phyloP scores from a whole-genome alignment of 1,140 invertebrate genomes.

The Gonioctena quinquepunctata region DNA sequence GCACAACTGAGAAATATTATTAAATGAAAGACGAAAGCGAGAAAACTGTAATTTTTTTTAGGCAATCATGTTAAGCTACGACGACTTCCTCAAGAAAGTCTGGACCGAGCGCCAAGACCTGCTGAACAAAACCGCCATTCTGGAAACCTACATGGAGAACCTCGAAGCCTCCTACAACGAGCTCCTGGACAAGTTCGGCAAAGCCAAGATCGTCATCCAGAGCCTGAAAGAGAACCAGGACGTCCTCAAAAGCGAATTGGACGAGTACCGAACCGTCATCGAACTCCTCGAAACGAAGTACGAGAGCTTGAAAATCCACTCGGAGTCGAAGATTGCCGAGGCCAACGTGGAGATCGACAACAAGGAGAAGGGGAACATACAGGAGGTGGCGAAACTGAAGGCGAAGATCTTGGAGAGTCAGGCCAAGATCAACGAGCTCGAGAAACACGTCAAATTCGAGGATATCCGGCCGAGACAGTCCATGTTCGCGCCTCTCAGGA shows the following conservation, averaged over 20 bases:
- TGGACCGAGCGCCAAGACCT: conserved; percentile 27
- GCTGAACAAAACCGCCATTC: conserved; percentile 18
- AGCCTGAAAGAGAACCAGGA: conserved; percentile 41
- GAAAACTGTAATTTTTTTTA: too few species aligned
- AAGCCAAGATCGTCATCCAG: conserved; percentile 40
- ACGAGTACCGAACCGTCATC: conserved; percentile 38
- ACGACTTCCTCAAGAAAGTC: conserved; percentile 33
- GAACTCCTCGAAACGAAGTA: conserved; percentile 32
- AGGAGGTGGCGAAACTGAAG: conserved; percentile 35
- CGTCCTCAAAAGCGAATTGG: conserved; percentile 33
- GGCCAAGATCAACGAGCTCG: conserved; percentile 30
- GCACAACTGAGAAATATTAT: too few species aligned
- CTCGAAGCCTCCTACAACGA: conserved; percentile 40
- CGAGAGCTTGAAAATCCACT: conserved; percentile 28
- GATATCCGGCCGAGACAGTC: neutral
- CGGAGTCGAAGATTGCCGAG: conserved; percentile 26
- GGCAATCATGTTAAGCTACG: conserved; percentile 30
- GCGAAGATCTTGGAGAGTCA: conserved; percentile 31
- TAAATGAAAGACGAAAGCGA: too few species aligned
- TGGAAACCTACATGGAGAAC: conserved; percentile 28
- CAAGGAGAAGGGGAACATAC: conserved; percentile 20
- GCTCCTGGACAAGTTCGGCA: conserved; percentile 43
- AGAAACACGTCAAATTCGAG: conserved; percentile 22
- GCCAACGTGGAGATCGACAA: conserved; percentile 29
- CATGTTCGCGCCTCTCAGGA: conserved; percentile 21